phyloP scores from a whole-genome alignment of 2,888 invertebrate species.

The Strigamia transsilvanica region DNA sequence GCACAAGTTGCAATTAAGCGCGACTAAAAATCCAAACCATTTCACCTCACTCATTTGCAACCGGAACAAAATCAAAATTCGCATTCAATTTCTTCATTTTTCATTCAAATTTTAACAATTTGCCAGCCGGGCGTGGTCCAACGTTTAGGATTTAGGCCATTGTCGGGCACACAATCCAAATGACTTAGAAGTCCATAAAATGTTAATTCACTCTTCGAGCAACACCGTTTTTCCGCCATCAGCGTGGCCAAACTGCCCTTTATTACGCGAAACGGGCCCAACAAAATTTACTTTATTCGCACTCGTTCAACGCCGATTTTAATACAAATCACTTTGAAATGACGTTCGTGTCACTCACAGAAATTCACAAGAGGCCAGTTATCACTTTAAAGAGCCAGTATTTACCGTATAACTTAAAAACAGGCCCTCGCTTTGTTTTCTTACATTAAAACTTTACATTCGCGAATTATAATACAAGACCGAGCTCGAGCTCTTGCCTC shows the following conservation, averaged over 20 bases:
- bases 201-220: slow-evolving; percentile 46
- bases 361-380: slow-evolving; percentile 15
- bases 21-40: not conserved
- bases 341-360: slow-evolving; percentile 37
- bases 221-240: slow-evolving; percentile 25
- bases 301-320: slow-evolving; percentile 17
- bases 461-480: not conserved
- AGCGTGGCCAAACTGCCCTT: slow-evolving; percentile 27
- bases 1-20: slow-evolving; percentile 16
- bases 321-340: slow-evolving; percentile 40
- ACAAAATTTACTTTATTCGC: slow-evolving; percentile 35
- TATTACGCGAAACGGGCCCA: slow-evolving; percentile 18
- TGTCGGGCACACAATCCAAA: slow-evolving; percentile 50
- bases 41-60: not conserved
- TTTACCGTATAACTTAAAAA: not conserved
- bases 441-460: slow-evolving; percentile 12
- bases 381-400: slow-evolving; percentile 4
- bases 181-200: slow-evolving; percentile 51
- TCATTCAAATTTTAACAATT: slow-evolving; percentile 42
- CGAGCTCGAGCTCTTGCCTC: not conserved
- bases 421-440: not conserved
- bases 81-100: slow-evolving; percentile 39
- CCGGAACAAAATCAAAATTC: slow-evolving; percentile 14
- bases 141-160: slow-evolving; percentile 10
- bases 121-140: not conserved